These are phyloP conservation scores for Drosophila gunungcola DNA, from an alignment of 1,140 invertebrate genomes.

Conservation along the genomic window DNA sequence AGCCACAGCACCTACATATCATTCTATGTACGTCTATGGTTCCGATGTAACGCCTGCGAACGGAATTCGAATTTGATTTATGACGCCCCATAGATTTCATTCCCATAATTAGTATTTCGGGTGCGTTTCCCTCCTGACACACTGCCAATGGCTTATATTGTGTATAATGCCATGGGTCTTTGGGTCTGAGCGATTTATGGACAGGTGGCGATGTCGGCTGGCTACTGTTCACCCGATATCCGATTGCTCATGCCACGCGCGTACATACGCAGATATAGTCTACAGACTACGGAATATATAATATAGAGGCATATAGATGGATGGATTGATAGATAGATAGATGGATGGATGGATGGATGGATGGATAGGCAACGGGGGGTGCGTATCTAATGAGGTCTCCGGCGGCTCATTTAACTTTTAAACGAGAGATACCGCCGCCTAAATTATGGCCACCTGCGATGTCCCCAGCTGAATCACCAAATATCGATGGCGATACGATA, in stretches of 20 bases:
- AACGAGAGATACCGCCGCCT: constrained; percentile 25
- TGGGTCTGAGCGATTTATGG: constrained; percentile 66
- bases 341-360: constrained; percentile 8
- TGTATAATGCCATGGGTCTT: constrained; percentile 15
- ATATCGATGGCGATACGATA: constrained; percentile 1
- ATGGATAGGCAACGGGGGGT: constrained; percentile 25
- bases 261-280: constrained; percentile 19
- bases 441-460: constrained; percentile 66
- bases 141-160: not conserved
- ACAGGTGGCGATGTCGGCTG: constrained; percentile 54
- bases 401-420: constrained; percentile 64
- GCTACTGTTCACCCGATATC: constrained; percentile 48
- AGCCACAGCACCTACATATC: not conserved
- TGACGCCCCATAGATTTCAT: constrained; percentile 31
- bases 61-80: constrained; percentile 38
- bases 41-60: constrained; percentile 48
- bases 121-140: constrained; percentile 21
- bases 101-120: constrained; percentile 55
- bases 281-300: not conserved
- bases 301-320: not conserved
- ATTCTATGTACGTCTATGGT: constrained; percentile 2
- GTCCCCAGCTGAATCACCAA: constrained; percentile 59
- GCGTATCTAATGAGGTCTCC: constrained; percentile 58
- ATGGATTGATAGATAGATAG: constrained; percentile 3
- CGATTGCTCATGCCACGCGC: constrained; percentile 54